phyloP scores from a whole-genome alignment of 2,888 invertebrate species.

The Micropterix aruncella region DNA sequence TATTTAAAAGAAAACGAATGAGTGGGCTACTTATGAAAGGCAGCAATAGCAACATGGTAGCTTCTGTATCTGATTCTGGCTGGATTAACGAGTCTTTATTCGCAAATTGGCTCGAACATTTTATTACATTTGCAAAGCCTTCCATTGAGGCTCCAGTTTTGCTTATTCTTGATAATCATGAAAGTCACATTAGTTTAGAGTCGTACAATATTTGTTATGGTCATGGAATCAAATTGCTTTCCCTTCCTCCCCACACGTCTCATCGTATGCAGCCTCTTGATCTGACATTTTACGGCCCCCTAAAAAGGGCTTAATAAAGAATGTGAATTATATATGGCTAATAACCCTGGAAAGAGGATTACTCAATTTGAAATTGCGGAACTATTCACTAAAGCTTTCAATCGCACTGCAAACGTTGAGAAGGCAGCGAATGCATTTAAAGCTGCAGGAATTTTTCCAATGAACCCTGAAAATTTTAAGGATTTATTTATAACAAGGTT shows the following conservation, averaged over 20 bases:
- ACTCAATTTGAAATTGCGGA: constrained; percentile 14
- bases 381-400: constrained; percentile 14
- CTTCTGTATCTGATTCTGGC: constrained; percentile 14
- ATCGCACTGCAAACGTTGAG: constrained; percentile 12
- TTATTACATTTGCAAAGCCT: constrained; percentile 13
- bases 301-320: constrained; percentile 13
- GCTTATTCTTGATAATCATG: constrained; percentile 15
- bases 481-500: no score
- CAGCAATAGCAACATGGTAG: constrained; percentile 11
- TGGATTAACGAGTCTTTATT: constrained; percentile 17
- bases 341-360: constrained; percentile 11
- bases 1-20: constrained; percentile 18
- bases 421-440: constrained; percentile 13
- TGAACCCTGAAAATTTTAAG: no score
- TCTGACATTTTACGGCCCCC: constrained; percentile 15
- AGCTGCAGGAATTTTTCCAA: constrained; percentile 10
- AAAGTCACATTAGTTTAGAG: constrained; percentile 14
- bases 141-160: constrained; percentile 13
- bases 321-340: constrained; percentile 14
- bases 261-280: constrained; percentile 15
- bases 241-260: constrained; percentile 16
- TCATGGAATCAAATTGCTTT: constrained; percentile 14
- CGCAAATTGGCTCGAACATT: constrained; percentile 16
- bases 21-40: no score
- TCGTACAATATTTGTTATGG: constrained; percentile 12